Evolutionary conservation across 2,888 invertebrate genomes (phyloP).

Genomic region (Luperina nickerlii): DNA sequence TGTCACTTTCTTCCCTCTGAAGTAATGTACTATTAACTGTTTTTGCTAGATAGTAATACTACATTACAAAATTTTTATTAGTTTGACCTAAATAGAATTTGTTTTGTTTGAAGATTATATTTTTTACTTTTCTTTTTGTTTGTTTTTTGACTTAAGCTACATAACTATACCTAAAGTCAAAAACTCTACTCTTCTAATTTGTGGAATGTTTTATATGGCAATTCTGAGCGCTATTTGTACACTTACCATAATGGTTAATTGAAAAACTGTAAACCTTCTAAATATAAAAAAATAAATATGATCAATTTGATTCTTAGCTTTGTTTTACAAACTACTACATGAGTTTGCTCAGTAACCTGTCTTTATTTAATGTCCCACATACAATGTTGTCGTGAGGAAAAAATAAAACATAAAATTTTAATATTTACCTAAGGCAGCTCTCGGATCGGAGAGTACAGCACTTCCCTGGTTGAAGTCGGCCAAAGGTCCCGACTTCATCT

Average conservation of each 20-base stretch:
- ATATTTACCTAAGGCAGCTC: conserved; percentile 79
- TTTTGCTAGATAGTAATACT: too few species aligned
- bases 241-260: neutral
- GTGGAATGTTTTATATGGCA: neutral
- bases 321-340: neutral
- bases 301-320: neutral
- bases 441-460: conserved; percentile 82
- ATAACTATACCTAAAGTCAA: too few species aligned
- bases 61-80: too few species aligned
- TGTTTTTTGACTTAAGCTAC: neutral
- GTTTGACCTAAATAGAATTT: neutral
- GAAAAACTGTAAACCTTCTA: neutral
- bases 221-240: neutral
- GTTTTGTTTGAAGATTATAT: neutral
- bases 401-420: neutral
- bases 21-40: too few species aligned
- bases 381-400: neutral
- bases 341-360: neutral
- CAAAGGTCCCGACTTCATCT: conserved; percentile 74
- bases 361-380: neutral
- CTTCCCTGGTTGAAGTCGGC: conserved; percentile 75
- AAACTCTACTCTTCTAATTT: neutral
- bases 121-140: neutral
- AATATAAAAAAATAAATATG: neutral
- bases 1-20: too few species aligned